A percentile compares a stretch with the other conserved stretches of the same genome.
Evolutionary conservation across 2,113 vertebrate species (phyloP).

Genomic region (Thymallus thymallus): DNA sequence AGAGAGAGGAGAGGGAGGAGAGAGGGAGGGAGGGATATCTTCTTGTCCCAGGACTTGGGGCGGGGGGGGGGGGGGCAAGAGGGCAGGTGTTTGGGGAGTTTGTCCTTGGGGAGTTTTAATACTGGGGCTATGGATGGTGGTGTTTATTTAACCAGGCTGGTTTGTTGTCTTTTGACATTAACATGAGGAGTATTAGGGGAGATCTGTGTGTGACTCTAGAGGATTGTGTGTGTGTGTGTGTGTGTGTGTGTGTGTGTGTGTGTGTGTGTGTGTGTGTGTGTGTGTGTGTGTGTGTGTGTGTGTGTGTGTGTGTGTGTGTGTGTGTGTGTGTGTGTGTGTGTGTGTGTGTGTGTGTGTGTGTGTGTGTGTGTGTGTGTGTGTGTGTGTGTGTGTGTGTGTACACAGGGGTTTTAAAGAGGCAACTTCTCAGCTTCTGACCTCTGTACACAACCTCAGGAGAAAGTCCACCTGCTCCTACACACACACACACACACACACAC

Average conservation of each 20-base stretch:
- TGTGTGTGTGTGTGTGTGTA: neutral
- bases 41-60: slow-evolving; percentile 80
- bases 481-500: neutral
- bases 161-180: slow-evolving; percentile 57
- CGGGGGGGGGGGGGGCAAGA: slow-evolving; percentile 59
- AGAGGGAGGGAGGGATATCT: slow-evolving; percentile 74
- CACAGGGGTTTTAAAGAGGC: too few species aligned
- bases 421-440: too few species aligned
- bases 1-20: slow-evolving; percentile 55
- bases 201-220: slow-evolving; percentile 13
- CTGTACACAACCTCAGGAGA: too few species aligned
- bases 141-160: neutral
- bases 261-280: too few species aligned
- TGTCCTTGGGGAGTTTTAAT: slow-evolving; percentile 32
- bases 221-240: neutral
- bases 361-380: slow-evolving; percentile 19
- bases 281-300: too few species aligned
- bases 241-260: slow-evolving; percentile 3
- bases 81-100: slow-evolving; percentile 50
- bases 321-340: neutral
- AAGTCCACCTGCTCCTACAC: neutral
- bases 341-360: neutral
- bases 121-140: neutral
- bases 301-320: slow-evolving; percentile 7
- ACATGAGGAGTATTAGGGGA: slow-evolving; percentile 44